These are phyloP conservation scores for Cataglyphis cursor DNA, from an alignment of 2,888 invertebrate species.

Conservation along the genomic window DNA sequence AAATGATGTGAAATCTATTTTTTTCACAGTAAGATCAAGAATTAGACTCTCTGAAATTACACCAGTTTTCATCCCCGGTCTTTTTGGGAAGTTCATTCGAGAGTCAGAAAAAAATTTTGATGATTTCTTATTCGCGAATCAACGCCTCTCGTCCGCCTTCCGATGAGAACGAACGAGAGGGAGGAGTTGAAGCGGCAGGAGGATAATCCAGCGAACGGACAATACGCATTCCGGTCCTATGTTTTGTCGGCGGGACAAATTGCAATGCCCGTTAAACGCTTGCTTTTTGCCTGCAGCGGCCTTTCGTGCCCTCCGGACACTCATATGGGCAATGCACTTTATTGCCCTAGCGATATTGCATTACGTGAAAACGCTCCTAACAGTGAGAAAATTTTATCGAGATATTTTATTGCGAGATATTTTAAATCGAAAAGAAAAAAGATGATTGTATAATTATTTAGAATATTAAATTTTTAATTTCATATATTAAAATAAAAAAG, in stretches of 20 bases:
- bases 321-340: constrained; percentile 58
- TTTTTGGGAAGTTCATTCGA: neutral
- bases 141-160: constrained; percentile 32
- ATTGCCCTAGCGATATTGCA: neutral
- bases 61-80: neutral
- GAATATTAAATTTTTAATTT: constrained; percentile 7
- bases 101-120: constrained; percentile 35
- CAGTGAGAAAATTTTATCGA: constrained; percentile 21
- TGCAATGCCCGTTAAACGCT: constrained; percentile 85
- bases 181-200: constrained; percentile 49
- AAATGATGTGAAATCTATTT: neutral
- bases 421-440: neutral
- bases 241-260: constrained; percentile 85
- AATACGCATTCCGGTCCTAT: constrained; percentile 84
- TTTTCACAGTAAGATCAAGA: neutral
- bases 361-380: constrained; percentile 6
- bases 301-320: constrained; percentile 69
- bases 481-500: neutral
- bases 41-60: constrained; percentile 15
- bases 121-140: constrained; percentile 25
- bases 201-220: constrained; percentile 78
- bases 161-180: constrained; percentile 43
- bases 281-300: constrained; percentile 79
- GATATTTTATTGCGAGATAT: constrained; percentile 14
- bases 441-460: neutral